Evolutionary conservation across 2,113 vertebrate genomes (phyloP), one percentile per base, ranked within the genome.

Genomic region (Crotalus viridis): DNA sequence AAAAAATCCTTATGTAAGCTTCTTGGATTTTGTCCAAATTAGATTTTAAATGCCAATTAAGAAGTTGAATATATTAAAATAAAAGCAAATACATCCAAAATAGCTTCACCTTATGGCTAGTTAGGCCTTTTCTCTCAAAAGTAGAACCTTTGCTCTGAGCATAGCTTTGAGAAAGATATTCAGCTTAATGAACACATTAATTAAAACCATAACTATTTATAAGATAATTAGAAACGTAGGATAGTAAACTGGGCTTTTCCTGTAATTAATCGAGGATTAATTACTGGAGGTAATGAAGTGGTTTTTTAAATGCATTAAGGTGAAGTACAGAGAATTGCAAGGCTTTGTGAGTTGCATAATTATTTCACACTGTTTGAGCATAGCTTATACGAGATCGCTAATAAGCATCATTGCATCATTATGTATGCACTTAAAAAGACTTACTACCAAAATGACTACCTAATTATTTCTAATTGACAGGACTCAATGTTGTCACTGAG

Each of bases 381-480:
- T 96, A 97, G 98, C 98, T 97, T 97, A 93, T 98, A 97, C 96
- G 97, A 98, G 98, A 98, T 98, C 97, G 97, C 98, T 99, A 99
- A 99, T 99, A 99, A 99, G 99, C 99, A 98, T 99, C 99, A 98
- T 98, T 98, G 98, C 98, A 98, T 99, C 98, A 98, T 99, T 99
- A 99, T 99, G 98, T 99, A 98, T 99, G 98, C 99, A 99, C 99
- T 99, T 99, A 99, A 99, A 99, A 99, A 98, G 99, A 99, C 98
- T 99, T 97, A 98, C 99, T 98, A 98, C 98, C 97, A 98, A 99
- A 99, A 99, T 99, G 98, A 98, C 98, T 99, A 98, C 98, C 99
- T 99, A 99, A 99, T 99, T 99, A 99, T 99, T 99, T 99, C 99
- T 99, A 99, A 99, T 99, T 99, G 99, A 99, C 98, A 99, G 98